These are phyloP conservation scores for Lasioglossum malachurum DNA, from an alignment of 2,888 invertebrate species.

Conservation along the genomic window DNA sequence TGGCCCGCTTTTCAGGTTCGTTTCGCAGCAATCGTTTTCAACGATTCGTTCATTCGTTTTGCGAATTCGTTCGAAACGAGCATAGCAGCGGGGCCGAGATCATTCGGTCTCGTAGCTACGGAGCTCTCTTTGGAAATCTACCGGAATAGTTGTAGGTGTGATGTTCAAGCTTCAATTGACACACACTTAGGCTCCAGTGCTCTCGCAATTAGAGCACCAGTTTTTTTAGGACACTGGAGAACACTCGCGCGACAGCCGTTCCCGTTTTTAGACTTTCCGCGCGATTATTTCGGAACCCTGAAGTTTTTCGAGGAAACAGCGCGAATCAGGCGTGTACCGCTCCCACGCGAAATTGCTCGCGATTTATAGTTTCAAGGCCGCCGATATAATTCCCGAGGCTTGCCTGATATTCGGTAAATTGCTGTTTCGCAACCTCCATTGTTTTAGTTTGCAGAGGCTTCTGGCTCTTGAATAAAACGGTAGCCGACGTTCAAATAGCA, in stretches of 20 bases:
- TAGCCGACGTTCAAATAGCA: neutral
- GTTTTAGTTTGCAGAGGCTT: neutral
- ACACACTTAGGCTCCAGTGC: neutral
- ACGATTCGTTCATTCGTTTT: neutral
- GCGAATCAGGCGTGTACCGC: neutral
- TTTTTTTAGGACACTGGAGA: slow-evolving; percentile 6
- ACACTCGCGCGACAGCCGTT: neutral
- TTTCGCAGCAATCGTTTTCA: neutral
- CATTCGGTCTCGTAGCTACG: neutral
- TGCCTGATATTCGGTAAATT: neutral
- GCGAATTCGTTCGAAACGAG: neutral
- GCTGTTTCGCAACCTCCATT: neutral
- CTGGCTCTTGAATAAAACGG: neutral
- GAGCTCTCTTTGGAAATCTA: neutral
- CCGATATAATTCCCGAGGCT: neutral
- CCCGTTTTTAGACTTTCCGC: neutral
- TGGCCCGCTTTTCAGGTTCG: neutral
- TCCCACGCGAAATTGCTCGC: slow-evolving; percentile 1
- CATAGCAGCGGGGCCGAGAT: neutral
- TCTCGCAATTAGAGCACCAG: slow-evolving; percentile 8
- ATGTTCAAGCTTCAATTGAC: slow-evolving; percentile 5
- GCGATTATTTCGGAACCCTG: slow-evolving; percentile 1
- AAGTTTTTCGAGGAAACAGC: neutral
- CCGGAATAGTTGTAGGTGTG: neutral
- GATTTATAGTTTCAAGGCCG: neutral